Evolutionary conservation across 2,888 invertebrate genomes (phyloP).

Genomic region (Drosophila affinis): DNA sequence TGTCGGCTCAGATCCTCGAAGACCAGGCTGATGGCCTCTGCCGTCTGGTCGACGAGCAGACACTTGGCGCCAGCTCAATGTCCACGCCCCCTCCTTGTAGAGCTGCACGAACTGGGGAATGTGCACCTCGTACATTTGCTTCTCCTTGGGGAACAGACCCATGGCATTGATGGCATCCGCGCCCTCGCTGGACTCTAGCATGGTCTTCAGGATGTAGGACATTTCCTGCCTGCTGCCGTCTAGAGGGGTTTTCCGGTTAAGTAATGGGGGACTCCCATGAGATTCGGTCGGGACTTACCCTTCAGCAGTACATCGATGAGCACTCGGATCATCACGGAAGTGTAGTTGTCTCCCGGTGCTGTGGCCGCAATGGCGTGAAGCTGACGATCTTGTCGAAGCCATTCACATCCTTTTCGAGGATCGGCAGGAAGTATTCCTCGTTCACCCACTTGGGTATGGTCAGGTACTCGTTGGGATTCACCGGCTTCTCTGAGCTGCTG

Average conservation of each 20-base stretch:
- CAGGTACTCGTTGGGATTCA: constrained; percentile 71
- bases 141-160: constrained; percentile 79
- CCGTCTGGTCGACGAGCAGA: constrained; percentile 54
- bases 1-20: constrained; percentile 72
- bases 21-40: constrained; percentile 65
- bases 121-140: constrained; percentile 67
- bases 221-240: constrained; percentile 57
- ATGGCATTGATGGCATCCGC: constrained; percentile 56
- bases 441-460: constrained; percentile 76
- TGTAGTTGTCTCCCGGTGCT: constrained; percentile 80
- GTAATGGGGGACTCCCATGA: background rate
- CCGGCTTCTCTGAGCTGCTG: constrained; percentile 19
- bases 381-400: constrained; percentile 55
- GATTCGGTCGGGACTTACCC: constrained; percentile 48
- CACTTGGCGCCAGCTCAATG: constrained; percentile 68
- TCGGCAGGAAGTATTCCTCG: constrained; percentile 67
- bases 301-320: constrained; percentile 67
- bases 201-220: constrained; percentile 79
- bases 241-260: constrained; percentile 16
- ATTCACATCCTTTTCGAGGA: constrained; percentile 65
- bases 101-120: constrained; percentile 71
- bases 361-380: constrained; percentile 73
- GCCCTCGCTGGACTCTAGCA: constrained; percentile 53
- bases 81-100: constrained; percentile 62
- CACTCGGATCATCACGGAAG: constrained; percentile 78